Evolutionary conservation across 2,113 vertebrate species (phyloP), one percentile per base, ranked within the genome.

Genomic region (Tragelaphus strepsiceros): DNA sequence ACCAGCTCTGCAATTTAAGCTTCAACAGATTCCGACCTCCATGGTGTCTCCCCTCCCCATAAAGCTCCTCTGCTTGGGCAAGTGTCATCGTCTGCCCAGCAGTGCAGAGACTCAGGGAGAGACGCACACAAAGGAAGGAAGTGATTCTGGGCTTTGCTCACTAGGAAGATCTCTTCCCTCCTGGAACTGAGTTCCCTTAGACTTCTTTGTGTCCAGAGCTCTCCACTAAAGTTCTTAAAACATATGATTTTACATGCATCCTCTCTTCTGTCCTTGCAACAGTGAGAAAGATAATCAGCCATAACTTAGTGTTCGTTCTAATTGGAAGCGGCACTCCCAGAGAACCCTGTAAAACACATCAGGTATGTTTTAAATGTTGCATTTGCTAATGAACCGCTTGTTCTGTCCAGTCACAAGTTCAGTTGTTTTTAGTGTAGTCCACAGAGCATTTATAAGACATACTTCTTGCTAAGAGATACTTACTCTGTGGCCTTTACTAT

Each of bases 381-480:
- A 59, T 56, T 39, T 84, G 39, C 51, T 54, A 56, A 89, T 12
- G 46, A 12, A n/a, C 21, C 19, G 10, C 32, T 61, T 85, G 39
- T 26, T 62, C 61, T 98, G 85, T 93, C 91, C 81, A 96, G 93
- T 30, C n/a, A 35, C 0, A 0, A 58, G 81, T 97, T 96, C 83
- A 95, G 82, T 35, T 59, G 86, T 74, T 59, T 89, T 97, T 51
- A 96, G 51, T 62, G 80, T 10, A 83, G 61, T 86, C 53, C 14
- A 90, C 54, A 93, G 81, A 97, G 90, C 13, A 49, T 85, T 97
- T 95, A 85, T 91, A 96, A 86, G 89, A 87, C 49, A 86, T 95
- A 49, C 30, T 64, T 86, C 78, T 95, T 91, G 49, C 46, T 96
- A 80, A 92, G 94, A 97, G 98, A 95, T 59, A 97, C 53, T 78